These are phyloP conservation scores for Leucoma salicis DNA, from an alignment of 2,888 invertebrate genomes.

Conservation along the genomic window DNA sequence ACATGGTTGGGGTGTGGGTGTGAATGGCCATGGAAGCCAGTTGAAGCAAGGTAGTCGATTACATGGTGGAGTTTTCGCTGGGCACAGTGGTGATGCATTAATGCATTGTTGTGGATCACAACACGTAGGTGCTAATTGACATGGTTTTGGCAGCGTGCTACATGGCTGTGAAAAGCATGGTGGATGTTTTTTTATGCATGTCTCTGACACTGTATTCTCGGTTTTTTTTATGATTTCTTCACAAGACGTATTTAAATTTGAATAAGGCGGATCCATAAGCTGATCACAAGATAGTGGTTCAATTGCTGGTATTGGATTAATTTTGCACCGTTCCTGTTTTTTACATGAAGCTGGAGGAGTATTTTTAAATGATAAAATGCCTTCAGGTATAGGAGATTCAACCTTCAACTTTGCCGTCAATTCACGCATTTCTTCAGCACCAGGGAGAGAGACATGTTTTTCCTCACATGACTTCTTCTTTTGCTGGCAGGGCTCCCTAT, in stretches of 20 bases:
- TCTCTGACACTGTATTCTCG: not conserved
- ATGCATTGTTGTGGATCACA: not conserved
- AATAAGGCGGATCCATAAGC: conserved; percentile 32
- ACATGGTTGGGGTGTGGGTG: not conserved
- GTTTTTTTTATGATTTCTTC: conserved; percentile 1
- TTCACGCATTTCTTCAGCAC: conserved; percentile 35
- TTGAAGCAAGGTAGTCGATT: not conserved
- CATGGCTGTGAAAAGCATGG: not conserved
- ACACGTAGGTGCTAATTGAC: not conserved
- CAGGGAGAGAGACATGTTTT: conserved; percentile 50
- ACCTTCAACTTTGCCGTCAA: conserved; percentile 20
- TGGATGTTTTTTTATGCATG: not conserved
- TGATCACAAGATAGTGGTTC: conserved; percentile 31
- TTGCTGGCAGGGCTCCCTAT: conserved; percentile 1
- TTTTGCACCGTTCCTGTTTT: conserved; percentile 10
- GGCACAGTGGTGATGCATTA: not conserved
- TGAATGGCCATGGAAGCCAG: not conserved
- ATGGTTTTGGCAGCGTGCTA: no score
- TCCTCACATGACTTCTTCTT: conserved; percentile 26
- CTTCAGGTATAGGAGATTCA: conserved; percentile 21
- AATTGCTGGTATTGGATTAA: conserved; percentile 26
- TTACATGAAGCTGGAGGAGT: not conserved
- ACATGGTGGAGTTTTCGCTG: not conserved
- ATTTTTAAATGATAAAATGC: conserved; percentile 44
- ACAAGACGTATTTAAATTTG: conserved; percentile 10